Evolutionary conservation across 2,113 vertebrate genomes (phyloP).

Genomic region (Opisthocomus hoazin): DNA sequence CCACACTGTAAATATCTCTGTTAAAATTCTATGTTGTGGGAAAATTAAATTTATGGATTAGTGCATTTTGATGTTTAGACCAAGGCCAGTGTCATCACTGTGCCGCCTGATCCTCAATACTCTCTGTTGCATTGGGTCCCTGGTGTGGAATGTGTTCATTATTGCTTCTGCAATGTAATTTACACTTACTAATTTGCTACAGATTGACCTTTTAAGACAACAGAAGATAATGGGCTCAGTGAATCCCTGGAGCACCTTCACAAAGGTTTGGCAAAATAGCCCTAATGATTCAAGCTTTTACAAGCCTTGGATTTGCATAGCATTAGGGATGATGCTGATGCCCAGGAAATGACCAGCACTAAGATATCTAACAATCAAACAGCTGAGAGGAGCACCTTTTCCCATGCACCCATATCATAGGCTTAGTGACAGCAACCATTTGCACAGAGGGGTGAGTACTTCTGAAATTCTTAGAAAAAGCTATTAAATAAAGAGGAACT

Average conservation of each 20-base stretch:
- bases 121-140: neutral
- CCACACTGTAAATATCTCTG: neutral
- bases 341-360: neutral
- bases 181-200: neutral
- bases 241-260: neutral
- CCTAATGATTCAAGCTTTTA: neutral
- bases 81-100: neutral
- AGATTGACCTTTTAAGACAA: constrained; percentile 3
- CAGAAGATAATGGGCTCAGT: neutral
- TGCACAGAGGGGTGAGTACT: neutral
- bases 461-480: neutral
- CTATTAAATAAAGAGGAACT: neutral
- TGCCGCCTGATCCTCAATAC: neutral
- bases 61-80: neutral
- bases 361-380: neutral
- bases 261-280: neutral
- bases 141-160: neutral
- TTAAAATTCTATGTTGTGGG: neutral
- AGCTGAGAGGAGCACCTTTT: neutral
- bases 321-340: neutral
- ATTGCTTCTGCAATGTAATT: neutral
- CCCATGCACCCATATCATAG: neutral
- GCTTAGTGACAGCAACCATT: neutral
- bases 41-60: neutral
- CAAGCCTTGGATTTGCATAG: neutral